Conservation (phyloP, 2,888 invertebrate genomes). For the Harmothoe impar region DNA sequence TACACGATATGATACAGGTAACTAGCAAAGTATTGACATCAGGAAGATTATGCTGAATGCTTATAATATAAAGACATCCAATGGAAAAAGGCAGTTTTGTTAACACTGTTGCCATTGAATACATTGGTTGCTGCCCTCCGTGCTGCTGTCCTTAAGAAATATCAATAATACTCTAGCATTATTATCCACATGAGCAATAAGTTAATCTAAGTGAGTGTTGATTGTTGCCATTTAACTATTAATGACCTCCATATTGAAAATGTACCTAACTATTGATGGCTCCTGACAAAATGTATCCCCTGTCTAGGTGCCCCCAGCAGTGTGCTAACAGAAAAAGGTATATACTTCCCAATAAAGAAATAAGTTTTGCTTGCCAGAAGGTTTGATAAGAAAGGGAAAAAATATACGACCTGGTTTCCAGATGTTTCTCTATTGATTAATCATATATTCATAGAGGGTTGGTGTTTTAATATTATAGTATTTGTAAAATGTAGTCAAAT, state of each 20-base stretch:
- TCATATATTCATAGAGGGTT: background rate
- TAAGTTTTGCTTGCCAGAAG: background rate
- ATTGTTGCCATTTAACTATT: background rate
- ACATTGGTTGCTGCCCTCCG: background rate
- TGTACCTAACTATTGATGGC: too few species aligned
- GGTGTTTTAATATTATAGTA: background rate
- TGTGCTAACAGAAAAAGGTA: too few species aligned
- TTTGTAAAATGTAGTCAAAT: too few species aligned
- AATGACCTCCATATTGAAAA: too few species aligned
- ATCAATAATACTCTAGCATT: constrained; percentile 11
- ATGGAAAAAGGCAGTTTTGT: background rate
- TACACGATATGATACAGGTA: background rate
- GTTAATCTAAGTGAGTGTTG: background rate
- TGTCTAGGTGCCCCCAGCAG: too few species aligned
- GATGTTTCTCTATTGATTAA: background rate
- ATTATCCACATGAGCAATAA: background rate
- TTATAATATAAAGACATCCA: background rate
- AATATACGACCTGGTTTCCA: constrained; percentile 39
- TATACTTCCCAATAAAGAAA: too few species aligned
- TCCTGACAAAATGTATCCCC: too few species aligned
- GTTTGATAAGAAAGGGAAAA: background rate
- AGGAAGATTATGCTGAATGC: background rate
- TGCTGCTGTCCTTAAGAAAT: background rate
- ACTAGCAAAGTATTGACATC: background rate
- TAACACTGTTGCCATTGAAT: background rate